phyloP scores from a whole-genome alignment of 2,797 vertebrate genomes.

The Thamnophis elegans region DNA sequence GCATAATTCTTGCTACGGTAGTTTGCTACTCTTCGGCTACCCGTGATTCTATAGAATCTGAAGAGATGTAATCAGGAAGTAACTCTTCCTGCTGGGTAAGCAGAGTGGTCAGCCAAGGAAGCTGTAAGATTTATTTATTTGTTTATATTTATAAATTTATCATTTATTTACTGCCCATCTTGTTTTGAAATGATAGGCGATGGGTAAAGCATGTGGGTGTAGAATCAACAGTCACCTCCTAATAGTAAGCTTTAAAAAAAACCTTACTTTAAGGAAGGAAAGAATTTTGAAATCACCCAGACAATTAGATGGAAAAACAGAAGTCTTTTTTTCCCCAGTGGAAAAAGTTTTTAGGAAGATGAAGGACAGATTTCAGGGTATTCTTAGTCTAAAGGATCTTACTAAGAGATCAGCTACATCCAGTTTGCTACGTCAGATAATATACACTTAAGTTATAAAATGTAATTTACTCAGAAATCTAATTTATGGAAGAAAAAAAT shows the following conservation, averaged over 20 bases:
- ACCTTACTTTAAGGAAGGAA: neutral
- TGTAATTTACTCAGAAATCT: neutral
- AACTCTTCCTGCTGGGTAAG: neutral
- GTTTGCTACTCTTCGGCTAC: neutral
- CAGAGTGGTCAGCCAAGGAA: neutral
- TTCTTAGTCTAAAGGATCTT: neutral
- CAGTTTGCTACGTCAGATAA: neutral
- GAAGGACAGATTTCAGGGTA: neutral
- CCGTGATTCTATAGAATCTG: neutral
- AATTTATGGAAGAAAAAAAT: neutral
- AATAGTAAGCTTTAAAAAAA: neutral
- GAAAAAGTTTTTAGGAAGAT: neutral
- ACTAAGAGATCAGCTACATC: neutral
- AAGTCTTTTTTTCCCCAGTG: neutral
- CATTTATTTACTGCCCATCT: neutral
- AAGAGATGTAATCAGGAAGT: neutral
- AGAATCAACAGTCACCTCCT: neutral
- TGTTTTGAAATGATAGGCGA: neutral
- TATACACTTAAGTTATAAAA: neutral
- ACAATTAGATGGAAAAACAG: neutral
- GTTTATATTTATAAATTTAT: neutral
- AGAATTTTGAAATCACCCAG: neutral
- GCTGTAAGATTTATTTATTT: neutral
- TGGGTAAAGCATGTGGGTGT: neutral
- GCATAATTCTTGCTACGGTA: neutral